Evolutionary conservation across 2,888 invertebrate genomes (phyloP).

Genomic region (Lapara coniferarum): DNA sequence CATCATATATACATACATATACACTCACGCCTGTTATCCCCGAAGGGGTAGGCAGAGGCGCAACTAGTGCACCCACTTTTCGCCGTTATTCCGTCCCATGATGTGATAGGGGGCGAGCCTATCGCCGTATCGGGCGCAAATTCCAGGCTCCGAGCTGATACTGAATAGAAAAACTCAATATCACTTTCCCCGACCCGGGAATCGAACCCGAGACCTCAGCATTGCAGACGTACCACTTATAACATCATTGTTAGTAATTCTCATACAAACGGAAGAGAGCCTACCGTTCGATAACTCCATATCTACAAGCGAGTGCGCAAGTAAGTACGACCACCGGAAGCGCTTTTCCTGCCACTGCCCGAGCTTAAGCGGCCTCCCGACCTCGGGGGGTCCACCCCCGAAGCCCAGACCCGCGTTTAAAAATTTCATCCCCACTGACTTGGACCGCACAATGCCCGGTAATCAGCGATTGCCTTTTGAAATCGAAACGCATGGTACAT

Average conservation of each 20-base stretch:
- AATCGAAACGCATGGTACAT: slow-evolving; percentile 70
- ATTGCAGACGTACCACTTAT: too few relatives aligned
- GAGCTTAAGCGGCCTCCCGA: slow-evolving; percentile 42
- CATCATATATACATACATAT: too few relatives aligned
- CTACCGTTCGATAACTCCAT: slow-evolving; percentile 27
- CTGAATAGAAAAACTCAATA: too few relatives aligned
- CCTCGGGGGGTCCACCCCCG: slow-evolving; percentile 33
- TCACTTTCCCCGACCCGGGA: too few relatives aligned
- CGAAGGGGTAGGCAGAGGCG: too few relatives aligned
- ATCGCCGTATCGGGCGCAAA: too few relatives aligned
- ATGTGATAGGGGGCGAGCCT: too few relatives aligned
- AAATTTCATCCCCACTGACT: slow-evolving; percentile 79
- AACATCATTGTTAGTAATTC: neutral
- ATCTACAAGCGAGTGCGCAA: slow-evolving; percentile 25
- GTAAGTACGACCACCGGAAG: slow-evolving; percentile 56
- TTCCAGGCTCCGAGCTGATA: too few relatives aligned
- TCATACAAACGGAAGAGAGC: neutral
- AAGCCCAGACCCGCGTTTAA: slow-evolving; percentile 64
- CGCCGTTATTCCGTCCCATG: too few relatives aligned
- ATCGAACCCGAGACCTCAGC: too few relatives aligned
- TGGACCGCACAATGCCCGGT: slow-evolving; percentile 69
- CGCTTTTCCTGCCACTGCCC: slow-evolving; percentile 48
- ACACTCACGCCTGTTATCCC: too few relatives aligned
- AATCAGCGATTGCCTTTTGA: slow-evolving; percentile 82
- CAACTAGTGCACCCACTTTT: too few relatives aligned